These are phyloP conservation scores for Cetonia aurata DNA, from an alignment of 2,888 invertebrate genomes.

Conservation along the genomic window DNA sequence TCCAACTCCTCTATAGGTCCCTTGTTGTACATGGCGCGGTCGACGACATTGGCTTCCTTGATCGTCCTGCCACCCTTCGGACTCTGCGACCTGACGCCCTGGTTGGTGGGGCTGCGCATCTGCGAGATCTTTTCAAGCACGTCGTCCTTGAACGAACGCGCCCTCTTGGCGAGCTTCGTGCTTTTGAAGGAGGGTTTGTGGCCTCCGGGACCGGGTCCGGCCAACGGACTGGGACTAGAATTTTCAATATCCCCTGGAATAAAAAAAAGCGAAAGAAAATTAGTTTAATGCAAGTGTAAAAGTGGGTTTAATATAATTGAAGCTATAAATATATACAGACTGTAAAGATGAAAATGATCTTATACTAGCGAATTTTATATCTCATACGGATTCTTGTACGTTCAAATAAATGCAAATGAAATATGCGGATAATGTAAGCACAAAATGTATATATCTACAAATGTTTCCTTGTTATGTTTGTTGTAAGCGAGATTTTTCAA, in stretches of 20 bases:
- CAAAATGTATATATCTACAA: no score
- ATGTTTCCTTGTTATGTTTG: no score
- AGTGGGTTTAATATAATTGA: no score
- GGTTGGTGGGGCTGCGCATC: slow-evolving; percentile 82
- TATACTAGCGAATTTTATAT: no score
- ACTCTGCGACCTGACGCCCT: slow-evolving; percentile 62
- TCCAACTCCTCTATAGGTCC: slow-evolving; percentile 59
- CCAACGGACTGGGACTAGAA: slow-evolving; percentile 60
- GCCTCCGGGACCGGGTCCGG: slow-evolving; percentile 71
- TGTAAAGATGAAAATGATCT: no score
- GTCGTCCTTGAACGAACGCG: slow-evolving; percentile 93
- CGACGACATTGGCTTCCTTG: slow-evolving; percentile 36
- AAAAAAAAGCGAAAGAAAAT: no score
- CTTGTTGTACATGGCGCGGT: slow-evolving; percentile 37
- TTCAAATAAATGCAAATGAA: no score
- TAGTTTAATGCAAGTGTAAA: no score
- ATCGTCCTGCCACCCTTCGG: slow-evolving; percentile 65
- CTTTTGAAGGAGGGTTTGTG: slow-evolving; percentile 84
- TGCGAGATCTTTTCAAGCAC: slow-evolving; percentile 90
- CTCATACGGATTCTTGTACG: no score
- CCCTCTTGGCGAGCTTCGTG: slow-evolving; percentile 87
- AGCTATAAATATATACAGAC: no score
- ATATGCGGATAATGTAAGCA: no score
- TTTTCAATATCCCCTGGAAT: slow-evolving; percentile 61
- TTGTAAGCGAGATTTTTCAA: no score